Evolutionary conservation across 2,888 invertebrate genomes (phyloP), one percentile per base, ranked within the genome.

Genomic region (Drosophila prostipennis): DNA sequence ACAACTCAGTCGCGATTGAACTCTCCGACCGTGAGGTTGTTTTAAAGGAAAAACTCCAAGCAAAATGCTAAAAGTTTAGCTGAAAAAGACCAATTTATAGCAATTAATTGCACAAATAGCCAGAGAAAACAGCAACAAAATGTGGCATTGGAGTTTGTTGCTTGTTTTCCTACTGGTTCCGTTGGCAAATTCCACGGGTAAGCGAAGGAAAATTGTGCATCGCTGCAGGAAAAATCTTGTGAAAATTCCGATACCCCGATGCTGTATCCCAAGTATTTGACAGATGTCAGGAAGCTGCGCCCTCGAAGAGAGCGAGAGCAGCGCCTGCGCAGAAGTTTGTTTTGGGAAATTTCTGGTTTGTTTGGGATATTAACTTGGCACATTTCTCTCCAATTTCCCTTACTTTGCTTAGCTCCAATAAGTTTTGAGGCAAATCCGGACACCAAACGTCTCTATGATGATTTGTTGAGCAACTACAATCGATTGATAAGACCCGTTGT

Each of bases 381-480:
- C 8, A 11, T 45, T 58, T 59, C 48, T 42, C 58, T 37, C 16
- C 19, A 1, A 37, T 16, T 52, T 14, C 11, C 59, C 13, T 29
- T 2, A 14, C 34, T 32, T 10, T 2, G 7, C 45, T 4, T 64
- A 91, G 91, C 90, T 61, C 92, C 92, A 4, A 61, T 91, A 37
- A 91, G 90, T 69, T 92, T 92, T 60, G 96, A 97, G 92, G 97
- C 97, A 0, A 98, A 98, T 92, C 98, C 98, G 13, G 97, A 98
- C 89, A 97, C 98, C 0, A 98, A 98, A 91, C 94, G 99, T 26
- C 94, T 99, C 0, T 99, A 98, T 91, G 98, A 99, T 91, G 98
- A 99, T 91, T 94, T 99, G 55, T 94, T 99, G 51, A 97, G 97
- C 89, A 98, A 98, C 92, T 99, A 99, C 92, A 99, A 99, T 92